Conservation (phyloP, 2,797 vertebrate species). For the Sebastes hubbsi region DNA sequence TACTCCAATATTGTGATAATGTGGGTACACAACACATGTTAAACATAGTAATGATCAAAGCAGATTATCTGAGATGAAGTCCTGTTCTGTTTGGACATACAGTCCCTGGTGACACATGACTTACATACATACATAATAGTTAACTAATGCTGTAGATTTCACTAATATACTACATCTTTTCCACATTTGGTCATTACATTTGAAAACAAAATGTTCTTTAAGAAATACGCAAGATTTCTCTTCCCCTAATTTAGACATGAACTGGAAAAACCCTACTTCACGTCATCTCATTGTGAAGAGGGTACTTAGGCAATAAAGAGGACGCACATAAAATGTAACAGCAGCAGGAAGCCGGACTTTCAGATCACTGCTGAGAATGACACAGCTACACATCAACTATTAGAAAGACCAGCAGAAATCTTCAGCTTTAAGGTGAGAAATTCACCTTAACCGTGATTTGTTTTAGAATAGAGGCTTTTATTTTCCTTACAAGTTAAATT, state of each 20-base stretch:
- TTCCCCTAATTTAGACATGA: background rate
- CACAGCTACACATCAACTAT: background rate
- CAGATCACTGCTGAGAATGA: background rate
- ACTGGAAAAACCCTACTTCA: background rate
- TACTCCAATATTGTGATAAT: background rate
- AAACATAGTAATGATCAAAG: background rate
- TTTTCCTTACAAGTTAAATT: background rate
- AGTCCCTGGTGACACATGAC: background rate
- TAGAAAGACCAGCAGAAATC: background rate
- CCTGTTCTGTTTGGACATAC: background rate
- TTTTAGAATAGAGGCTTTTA: background rate
- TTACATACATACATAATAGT: background rate
- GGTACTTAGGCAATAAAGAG: constrained; percentile 14
- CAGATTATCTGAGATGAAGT: background rate
- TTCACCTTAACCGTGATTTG: background rate
- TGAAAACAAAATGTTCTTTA: background rate
- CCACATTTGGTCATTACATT: background rate
- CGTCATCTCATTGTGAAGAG: background rate
- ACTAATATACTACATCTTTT: background rate
- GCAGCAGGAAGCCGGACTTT: constrained; percentile 24
- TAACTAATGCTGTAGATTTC: background rate
- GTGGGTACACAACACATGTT: background rate
- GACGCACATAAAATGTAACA: background rate
- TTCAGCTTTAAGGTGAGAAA: constrained; percentile 42
- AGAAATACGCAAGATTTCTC: background rate